Evolutionary conservation across 2,113 vertebrate genomes (phyloP).

Genomic region (Conger conger): DNA sequence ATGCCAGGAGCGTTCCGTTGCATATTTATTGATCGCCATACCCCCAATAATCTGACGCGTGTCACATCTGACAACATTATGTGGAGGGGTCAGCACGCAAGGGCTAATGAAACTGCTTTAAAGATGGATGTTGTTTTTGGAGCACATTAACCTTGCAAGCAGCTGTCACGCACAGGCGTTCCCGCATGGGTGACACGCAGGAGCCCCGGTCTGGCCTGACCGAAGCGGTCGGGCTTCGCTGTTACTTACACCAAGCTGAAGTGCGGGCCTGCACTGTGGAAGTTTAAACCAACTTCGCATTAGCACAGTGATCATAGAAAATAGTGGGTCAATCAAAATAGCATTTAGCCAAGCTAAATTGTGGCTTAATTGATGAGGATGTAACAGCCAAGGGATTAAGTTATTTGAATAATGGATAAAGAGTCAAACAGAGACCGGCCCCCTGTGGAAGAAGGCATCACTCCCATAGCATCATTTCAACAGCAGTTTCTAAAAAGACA

Average conservation of each 20-base stretch:
- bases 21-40: conserved; percentile 91
- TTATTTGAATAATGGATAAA: too few relatives aligned
- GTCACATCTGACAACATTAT: conserved; percentile 90
- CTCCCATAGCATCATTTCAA: too few relatives aligned
- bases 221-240: conserved; percentile 47
- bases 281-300: conserved; percentile 79
- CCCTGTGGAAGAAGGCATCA: too few relatives aligned
- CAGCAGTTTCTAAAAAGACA: background rate
- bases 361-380: too few relatives aligned
- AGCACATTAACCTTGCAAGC: conserved; percentile 81
- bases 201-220: conserved; percentile 39
- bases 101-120: conserved; percentile 83
- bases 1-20: conserved; percentile 78
- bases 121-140: conserved; percentile 86
- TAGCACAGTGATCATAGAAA: conserved; percentile 37
- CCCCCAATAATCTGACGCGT: conserved; percentile 86
- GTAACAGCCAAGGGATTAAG: too few relatives aligned
- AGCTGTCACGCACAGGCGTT: conserved; percentile 66
- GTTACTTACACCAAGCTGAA: conserved; percentile 76
- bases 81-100: conserved; percentile 81
- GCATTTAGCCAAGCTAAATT: too few relatives aligned
- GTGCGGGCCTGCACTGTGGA: conserved; percentile 64
- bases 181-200: conserved; percentile 23
- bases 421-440: too few relatives aligned
- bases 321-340: too few relatives aligned